Conservation (phyloP, 1,140 invertebrate species). For the Atta colombica region DNA sequence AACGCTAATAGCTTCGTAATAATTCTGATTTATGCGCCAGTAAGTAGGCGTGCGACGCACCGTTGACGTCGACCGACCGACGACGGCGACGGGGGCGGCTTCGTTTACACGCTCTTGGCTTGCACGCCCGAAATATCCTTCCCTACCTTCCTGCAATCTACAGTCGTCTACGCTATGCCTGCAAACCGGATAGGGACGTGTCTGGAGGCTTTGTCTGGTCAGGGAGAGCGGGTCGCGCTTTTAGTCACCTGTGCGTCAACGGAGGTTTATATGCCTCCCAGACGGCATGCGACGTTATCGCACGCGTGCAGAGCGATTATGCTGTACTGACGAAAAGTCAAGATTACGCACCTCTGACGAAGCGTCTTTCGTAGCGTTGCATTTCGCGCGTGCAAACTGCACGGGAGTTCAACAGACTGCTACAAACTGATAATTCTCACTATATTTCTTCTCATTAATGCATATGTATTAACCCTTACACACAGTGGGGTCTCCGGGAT, state of each 20-base stretch:
- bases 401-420: background rate
- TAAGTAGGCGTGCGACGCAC: slow-evolving; percentile 77
- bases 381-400: background rate
- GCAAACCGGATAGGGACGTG: slow-evolving; percentile 28
- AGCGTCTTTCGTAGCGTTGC: slow-evolving; percentile 40
- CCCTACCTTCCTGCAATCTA: slow-evolving; percentile 66
- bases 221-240: slow-evolving; percentile 60
- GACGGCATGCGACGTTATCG: slow-evolving; percentile 54
- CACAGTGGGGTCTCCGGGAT: no score
- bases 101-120: slow-evolving; percentile 78
- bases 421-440: slow-evolving; percentile 11
- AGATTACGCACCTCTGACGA: slow-evolving; percentile 37
- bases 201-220: slow-evolving; percentile 69
- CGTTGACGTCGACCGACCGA: slow-evolving; percentile 65
- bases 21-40: slow-evolving; percentile 84
- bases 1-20: slow-evolving; percentile 84
- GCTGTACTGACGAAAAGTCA: slow-evolving; percentile 49
- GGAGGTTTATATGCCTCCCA: slow-evolving; percentile 51
- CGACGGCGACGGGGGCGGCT: slow-evolving; percentile 68
- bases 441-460: background rate
- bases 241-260: slow-evolving; percentile 63
- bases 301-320: slow-evolving; percentile 53
- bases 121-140: slow-evolving; percentile 75
- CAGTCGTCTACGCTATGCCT: slow-evolving; percentile 70
- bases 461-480: background rate